Percentiles rank a stretch among this genome's conserved stretches.
phyloP scores from a whole-genome alignment of 2,113 vertebrate genomes.

The Theristicus caerulescens region DNA sequence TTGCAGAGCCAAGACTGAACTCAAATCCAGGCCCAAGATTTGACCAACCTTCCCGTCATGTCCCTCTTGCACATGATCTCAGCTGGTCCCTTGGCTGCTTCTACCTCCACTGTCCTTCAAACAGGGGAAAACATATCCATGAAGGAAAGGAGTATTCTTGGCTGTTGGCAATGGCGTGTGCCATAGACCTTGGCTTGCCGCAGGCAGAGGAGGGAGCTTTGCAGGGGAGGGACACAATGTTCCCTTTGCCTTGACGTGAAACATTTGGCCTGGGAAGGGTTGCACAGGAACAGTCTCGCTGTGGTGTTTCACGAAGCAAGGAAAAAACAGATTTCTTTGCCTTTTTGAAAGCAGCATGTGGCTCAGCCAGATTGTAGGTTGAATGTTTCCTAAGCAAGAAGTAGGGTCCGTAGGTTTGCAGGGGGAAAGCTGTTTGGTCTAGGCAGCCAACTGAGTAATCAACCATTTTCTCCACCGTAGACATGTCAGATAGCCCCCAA shows the following conservation, averaged over 20 bases:
- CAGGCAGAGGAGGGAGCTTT: conserved; percentile 17
- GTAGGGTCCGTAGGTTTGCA: background rate
- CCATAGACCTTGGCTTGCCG: conserved; percentile 56
- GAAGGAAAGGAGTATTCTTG: conserved; percentile 32
- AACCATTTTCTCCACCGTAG: background rate
- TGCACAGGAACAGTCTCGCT: background rate
- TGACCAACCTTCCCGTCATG: background rate
- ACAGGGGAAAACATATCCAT: background rate
- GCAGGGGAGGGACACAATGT: conserved; percentile 37
- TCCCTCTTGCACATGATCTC: background rate
- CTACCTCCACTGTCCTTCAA: conserved; percentile 46
- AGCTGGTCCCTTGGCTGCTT: conserved; percentile 57
- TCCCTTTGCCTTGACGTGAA: conserved; percentile 46
- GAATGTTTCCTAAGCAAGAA: background rate
- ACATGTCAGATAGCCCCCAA: background rate
- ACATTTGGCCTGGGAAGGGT: conserved; percentile 40
- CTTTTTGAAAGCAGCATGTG: background rate
- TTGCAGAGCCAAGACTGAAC: background rate
- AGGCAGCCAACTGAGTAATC: background rate
- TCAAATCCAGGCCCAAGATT: background rate
- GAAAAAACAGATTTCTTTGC: background rate
- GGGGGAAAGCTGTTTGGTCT: background rate
- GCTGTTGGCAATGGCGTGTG: conserved; percentile 47
- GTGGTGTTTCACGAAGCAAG: background rate
- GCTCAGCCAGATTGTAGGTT: background rate